Conservation (phyloP, 2,113 vertebrate genomes). For the Ailurus styani region DNA sequence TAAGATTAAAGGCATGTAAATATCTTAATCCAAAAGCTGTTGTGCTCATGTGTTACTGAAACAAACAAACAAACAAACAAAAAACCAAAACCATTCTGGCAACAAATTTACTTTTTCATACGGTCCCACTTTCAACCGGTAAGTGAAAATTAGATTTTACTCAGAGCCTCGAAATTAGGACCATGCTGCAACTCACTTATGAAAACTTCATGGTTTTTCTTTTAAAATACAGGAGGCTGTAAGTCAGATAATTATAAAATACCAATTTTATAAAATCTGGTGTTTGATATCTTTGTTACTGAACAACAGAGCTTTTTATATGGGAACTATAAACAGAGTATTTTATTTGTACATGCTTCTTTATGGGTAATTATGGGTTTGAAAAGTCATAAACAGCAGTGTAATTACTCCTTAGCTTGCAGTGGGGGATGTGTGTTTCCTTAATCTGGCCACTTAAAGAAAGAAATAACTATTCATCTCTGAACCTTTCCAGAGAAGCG, state of each 20-base stretch:
- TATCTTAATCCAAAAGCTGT: neutral
- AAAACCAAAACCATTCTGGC: neutral
- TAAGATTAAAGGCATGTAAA: neutral
- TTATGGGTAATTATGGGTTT: conserved; percentile 62
- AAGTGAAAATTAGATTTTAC: neutral
- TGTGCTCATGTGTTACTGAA: neutral
- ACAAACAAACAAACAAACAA: too few species aligned
- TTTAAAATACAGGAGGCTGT: neutral
- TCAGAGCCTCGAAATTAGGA: neutral
- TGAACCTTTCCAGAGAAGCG: neutral
- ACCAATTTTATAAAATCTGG: conserved; percentile 40
- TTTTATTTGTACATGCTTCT: conserved; percentile 51
- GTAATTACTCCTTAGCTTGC: neutral
- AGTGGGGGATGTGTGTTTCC: neutral
- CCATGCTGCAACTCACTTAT: neutral
- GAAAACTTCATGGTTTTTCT: neutral
- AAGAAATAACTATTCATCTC: conserved; percentile 12
- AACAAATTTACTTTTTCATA: conserved; percentile 6
- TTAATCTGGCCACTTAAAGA: conserved; percentile 28
- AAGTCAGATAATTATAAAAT: conserved; percentile 37
- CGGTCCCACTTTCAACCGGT: neutral
- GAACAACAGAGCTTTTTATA: conserved; percentile 29
- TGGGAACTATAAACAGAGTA: conserved; percentile 3
- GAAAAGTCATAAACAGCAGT: conserved; percentile 43
- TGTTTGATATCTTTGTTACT: conserved; percentile 37